phyloP scores from a whole-genome alignment of 2,113 vertebrate species.

The Hyla sarda region DNA sequence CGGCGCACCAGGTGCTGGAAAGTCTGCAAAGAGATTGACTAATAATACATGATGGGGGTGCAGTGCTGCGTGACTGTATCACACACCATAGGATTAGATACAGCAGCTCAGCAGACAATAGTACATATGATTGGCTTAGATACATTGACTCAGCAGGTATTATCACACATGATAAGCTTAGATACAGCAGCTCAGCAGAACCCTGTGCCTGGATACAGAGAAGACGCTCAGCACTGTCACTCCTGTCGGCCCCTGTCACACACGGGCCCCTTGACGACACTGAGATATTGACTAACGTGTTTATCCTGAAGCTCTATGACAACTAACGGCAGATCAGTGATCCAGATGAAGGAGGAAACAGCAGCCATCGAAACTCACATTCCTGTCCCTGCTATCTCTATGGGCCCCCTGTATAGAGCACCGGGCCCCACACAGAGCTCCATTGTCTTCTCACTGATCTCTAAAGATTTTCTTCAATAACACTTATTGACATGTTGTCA shows the following conservation, averaged over 20 bases:
- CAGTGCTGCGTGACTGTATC: neutral
- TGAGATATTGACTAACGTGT: neutral
- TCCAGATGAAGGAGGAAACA: too few species aligned
- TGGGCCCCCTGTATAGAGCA: neutral
- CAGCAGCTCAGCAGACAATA: neutral
- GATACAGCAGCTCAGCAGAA: neutral
- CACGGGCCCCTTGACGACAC: neutral
- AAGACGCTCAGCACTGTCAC: neutral
- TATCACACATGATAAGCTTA: neutral
- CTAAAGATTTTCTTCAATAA: too few species aligned
- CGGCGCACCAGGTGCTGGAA: constrained; percentile 11
- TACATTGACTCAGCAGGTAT: neutral
- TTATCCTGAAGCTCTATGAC: constrained; percentile 6
- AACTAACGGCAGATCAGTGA: constrained; percentile 10
- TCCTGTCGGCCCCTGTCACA: too few species aligned
- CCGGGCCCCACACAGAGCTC: too few species aligned
- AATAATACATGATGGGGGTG: too few species aligned
- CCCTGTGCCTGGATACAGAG: neutral
- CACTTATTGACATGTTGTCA: too few species aligned
- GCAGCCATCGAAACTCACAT: too few species aligned
- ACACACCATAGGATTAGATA: neutral
- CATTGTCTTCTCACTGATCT: too few species aligned
- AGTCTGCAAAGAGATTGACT: neutral
- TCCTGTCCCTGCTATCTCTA: too few species aligned
- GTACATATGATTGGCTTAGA: neutral